Conservation (phyloP, 2,888 invertebrate genomes). For the Helicoverpa assulta region DNA sequence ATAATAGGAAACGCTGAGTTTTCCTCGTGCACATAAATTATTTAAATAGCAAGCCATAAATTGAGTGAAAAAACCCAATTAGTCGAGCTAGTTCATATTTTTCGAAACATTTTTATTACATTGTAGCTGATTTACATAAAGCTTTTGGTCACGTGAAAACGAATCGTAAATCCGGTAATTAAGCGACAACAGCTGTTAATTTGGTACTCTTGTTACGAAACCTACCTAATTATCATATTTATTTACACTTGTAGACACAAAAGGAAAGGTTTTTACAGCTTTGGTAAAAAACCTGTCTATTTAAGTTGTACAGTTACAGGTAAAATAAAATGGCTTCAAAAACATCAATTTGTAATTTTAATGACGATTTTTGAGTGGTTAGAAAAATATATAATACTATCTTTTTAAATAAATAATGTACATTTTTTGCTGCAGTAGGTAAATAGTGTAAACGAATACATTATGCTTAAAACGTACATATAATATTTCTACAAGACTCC, state of each 20-base stretch:
- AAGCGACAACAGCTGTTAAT: not conserved
- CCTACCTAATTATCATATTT: not conserved
- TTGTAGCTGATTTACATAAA: slow-evolving; percentile 6
- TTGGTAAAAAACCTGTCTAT: not conserved
- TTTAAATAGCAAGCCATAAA: not conserved
- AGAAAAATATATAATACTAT: too few relatives aligned
- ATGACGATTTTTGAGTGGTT: too few relatives aligned
- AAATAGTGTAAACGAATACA: too few relatives aligned
- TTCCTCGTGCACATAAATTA: not conserved
- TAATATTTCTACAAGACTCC: too few relatives aligned
- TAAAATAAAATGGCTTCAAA: too few relatives aligned
- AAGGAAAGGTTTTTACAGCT: not conserved
- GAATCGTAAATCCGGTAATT: not conserved
- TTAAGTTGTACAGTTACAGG: too few relatives aligned
- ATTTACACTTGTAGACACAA: not conserved
- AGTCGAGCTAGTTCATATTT: slow-evolving; percentile 2
- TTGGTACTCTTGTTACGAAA: not conserved
- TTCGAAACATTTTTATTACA: not conserved
- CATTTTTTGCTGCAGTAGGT: too few relatives aligned
- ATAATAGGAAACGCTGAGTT: not conserved
- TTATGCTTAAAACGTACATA: too few relatives aligned
- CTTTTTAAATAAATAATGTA: too few relatives aligned
- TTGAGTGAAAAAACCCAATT: slow-evolving; percentile 6
- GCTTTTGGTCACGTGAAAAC: slow-evolving; percentile 14
- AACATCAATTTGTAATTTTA: too few relatives aligned